phyloP scores from a whole-genome alignment of 2,797 vertebrate species.

The Heteromormyrus szaboi region DNA sequence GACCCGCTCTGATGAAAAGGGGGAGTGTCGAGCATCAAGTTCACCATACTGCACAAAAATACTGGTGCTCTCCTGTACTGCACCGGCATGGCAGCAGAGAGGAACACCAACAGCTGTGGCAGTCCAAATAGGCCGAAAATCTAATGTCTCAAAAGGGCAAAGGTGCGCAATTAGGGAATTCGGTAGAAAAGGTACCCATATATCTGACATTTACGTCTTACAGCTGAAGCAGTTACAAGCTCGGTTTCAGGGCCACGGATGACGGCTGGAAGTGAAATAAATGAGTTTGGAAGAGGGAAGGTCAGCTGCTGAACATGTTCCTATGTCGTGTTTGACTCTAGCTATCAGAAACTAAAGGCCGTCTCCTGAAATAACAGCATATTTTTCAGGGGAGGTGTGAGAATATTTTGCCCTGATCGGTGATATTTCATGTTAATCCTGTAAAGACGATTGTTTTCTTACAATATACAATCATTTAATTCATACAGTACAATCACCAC shows the following conservation, averaged over 20 bases:
- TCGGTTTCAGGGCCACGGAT: not conserved
- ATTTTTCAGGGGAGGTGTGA: not conserved
- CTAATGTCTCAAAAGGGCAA: not conserved
- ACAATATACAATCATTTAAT: not conserved
- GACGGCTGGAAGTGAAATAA: not conserved
- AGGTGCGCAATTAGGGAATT: constrained; percentile 3
- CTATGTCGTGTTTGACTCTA: not conserved
- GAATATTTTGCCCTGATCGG: not conserved
- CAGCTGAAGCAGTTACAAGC: not conserved
- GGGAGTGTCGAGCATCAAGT: not conserved
- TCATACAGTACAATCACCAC: not conserved
- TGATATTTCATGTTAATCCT: not conserved
- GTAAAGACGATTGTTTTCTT: not conserved
- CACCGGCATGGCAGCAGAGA: too few relatives aligned
- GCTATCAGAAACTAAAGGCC: not conserved
- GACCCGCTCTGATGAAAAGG: not conserved
- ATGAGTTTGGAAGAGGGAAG: constrained; percentile 4
- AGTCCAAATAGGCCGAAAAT: constrained; percentile 2
- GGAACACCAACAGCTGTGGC: not conserved
- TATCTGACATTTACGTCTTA: constrained; percentile 8
- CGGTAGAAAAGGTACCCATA: not conserved
- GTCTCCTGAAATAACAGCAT: not conserved
- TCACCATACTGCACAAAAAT: not conserved
- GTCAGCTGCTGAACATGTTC: not conserved
- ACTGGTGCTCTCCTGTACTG: not conserved